Base-by-base conservation (phyloP, 2,888 invertebrate species). In the Salticus scenicus region DNA sequence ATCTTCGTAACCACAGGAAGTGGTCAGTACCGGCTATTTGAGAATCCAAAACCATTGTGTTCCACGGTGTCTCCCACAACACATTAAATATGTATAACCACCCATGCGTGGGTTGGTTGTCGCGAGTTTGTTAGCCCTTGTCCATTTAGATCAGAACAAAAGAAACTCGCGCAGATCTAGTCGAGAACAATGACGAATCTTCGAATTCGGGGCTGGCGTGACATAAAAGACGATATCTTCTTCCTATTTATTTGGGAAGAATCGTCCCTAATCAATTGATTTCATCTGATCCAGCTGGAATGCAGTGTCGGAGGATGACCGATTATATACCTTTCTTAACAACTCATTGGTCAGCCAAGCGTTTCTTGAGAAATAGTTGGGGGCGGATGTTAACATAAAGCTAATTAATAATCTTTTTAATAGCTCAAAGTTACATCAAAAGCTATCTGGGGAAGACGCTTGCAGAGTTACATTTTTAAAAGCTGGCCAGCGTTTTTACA, bases 111-210 rank as follows among this genome's bases (percentile, higher is more conserved):
- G 71, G 78, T 42, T 20, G 66, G 71, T 30, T 33, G 10, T 51
- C 24, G 66, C 7, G 7, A 31, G 31, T 66, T 66, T 66, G 66
- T 66, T 31, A 30, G 31, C 66, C 31, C 78, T 41, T 42, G 71
- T 30, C 33, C 71, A 79, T 42, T 64, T 70, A 71, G 64, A 64
- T 41, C 42, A 64, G 31, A 64, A 78, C 70, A 71, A 79, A 57
- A 30, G 51, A 64, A 79, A 24, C 57, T 57, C 57, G 57, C 20
- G 24, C 57, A 24, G 57, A 20, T 1, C 7, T 24, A 1, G 57
- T 24, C 0, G 2, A 57, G 24, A 24, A 57, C 57, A 57, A 57
- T 57, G 24, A 57, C 20, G 24, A 37, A 37, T 57, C 57, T 57
- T 57, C 57, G 24, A 57, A 24, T 24, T 57, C 57, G 57, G 24